Base-by-base conservation (phyloP, 1,140 invertebrate species). In the Sarcophaga peregrina region DNA sequence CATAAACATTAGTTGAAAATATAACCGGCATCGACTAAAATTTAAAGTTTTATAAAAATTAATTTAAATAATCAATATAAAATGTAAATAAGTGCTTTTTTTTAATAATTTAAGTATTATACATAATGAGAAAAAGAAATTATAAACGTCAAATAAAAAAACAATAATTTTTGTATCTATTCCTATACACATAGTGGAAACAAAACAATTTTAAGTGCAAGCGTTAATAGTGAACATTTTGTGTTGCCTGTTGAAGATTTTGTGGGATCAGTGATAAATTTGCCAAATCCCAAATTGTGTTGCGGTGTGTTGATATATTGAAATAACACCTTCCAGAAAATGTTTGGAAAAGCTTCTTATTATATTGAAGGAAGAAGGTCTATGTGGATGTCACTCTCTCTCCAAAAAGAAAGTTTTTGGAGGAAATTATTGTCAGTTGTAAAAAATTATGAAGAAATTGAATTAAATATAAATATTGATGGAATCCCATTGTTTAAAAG, bases 401-500 rank as follows among this genome's bases (percentile, higher is more conserved):
- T 25, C 17, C 2, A 72, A 20, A 72, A 72, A 20, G 68, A 72
- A 72, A 72, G n/a, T 15, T 20, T 20, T 5, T 20, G 17, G 25
- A 72, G 17, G 9, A 72, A 72, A 20, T 3, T 72, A 20, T 15
- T 5, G 5, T 8, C 17, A 2, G 68, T 72, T 72, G 17, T 72
- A 5, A 2, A 72, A 72, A 72, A 72, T 5, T 72, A 72, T 20
- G 68, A 72, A 15, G 68, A 72, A 9, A 20, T 72, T 8, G 68
- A 5, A 20, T 9, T 72, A 20, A 20, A 72, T 25, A 9, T 72
- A 20, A 72, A 72, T 20, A 72, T 72, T 20, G 68, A 72, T 9
- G 68, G 68, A 5, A 72, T 72, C 25, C 68, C 68, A 11, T 20
- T 72, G 68, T 72, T 72, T 9, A 72, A 72, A 72, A 72, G 68